Conservation (phyloP, 2,113 vertebrate species). For the Thinocorus orbignyianus region DNA sequence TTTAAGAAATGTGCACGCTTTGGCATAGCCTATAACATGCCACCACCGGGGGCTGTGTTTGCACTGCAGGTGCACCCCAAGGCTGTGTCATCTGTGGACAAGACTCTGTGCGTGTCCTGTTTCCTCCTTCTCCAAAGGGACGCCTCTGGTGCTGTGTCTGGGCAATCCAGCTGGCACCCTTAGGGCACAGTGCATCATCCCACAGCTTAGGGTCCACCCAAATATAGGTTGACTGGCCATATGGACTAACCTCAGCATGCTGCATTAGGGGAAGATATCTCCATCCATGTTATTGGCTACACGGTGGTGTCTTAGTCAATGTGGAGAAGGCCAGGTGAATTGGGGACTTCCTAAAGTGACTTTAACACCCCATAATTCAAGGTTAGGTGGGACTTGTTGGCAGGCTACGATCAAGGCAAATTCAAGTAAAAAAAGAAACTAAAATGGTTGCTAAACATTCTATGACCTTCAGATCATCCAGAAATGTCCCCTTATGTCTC, state of each 20-base stretch:
- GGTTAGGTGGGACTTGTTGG: neutral
- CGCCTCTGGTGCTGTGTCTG: neutral
- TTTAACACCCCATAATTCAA: neutral
- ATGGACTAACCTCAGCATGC: neutral
- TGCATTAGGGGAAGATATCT: neutral
- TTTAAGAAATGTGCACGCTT: neutral
- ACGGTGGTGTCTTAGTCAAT: neutral
- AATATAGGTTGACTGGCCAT: neutral
- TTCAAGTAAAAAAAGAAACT: slow-evolving; percentile 17
- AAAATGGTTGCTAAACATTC: neutral
- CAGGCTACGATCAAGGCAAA: neutral
- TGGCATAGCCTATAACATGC: neutral
- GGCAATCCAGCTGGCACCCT: neutral
- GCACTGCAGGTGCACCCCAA: neutral
- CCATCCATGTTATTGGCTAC: neutral
- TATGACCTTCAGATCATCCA: neutral
- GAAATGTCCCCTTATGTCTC: neutral
- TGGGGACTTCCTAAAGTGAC: neutral
- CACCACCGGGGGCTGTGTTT: neutral
- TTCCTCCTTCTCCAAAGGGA: neutral
- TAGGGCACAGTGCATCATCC: neutral
- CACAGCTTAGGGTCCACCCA: neutral
- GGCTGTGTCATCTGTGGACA: neutral
- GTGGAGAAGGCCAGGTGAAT: neutral
- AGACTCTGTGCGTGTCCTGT: neutral